Evolutionary conservation across 2,888 invertebrate genomes (phyloP).

Genomic region (Caenorhabditis angaria): DNA sequence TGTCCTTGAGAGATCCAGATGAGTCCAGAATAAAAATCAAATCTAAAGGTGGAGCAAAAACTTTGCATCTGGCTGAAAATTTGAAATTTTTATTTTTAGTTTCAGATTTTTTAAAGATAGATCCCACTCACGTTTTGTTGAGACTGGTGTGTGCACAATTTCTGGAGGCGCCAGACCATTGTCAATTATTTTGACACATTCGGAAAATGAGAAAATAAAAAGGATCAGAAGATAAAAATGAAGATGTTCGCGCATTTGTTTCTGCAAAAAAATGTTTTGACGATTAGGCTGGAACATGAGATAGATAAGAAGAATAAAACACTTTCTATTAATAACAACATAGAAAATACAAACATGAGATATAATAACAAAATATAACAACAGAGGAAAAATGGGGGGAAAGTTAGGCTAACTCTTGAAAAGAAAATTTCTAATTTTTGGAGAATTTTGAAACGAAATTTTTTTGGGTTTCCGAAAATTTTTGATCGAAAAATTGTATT

Average conservation of each 20-base stretch:
- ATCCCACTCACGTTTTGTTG: constrained; percentile 59
- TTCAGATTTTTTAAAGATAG: neutral
- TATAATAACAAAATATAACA: neutral
- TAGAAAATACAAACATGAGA: constrained; percentile 8
- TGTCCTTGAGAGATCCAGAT: constrained; percentile 66
- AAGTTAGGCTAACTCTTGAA: too few relatives aligned
- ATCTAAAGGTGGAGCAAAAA: constrained; percentile 69
- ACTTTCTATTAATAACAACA: neutral
- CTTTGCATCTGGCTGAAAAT: constrained; percentile 67
- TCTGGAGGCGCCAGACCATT: constrained; percentile 71
- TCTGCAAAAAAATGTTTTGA: neutral
- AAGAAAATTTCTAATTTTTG: too few relatives aligned
- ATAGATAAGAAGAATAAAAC: neutral
- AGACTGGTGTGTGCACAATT: constrained; percentile 68
- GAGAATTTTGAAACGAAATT: too few relatives aligned
- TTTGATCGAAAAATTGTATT: too few relatives aligned
- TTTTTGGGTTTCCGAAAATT: too few relatives aligned
- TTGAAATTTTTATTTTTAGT: neutral
- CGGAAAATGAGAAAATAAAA: constrained; percentile 4
- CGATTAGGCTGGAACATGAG: constrained; percentile 2
- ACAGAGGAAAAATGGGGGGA: too few relatives aligned
- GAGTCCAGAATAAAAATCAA: constrained; percentile 70
- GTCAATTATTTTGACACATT: constrained; percentile 64
- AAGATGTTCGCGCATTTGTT: constrained; percentile 35
- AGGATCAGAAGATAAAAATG: constrained; percentile 28